phyloP scores from a whole-genome alignment of 2,113 vertebrate species.

The Anhinga anhinga region DNA sequence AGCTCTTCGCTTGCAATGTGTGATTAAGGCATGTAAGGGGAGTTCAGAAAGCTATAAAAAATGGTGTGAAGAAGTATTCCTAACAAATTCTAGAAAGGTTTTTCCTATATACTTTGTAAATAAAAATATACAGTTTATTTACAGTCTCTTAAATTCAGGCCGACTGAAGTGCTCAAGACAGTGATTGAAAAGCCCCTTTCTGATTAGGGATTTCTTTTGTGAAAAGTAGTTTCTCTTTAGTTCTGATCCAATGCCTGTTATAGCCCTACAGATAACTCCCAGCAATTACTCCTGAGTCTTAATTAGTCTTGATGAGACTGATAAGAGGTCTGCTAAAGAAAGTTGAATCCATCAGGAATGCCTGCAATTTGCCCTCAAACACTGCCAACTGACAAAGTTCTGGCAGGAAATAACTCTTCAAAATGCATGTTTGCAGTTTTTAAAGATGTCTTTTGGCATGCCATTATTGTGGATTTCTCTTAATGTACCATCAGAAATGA shows the following conservation, averaged over 20 bases:
- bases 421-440: neutral
- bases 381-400: neutral
- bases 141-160: neutral
- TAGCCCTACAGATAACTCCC: neutral
- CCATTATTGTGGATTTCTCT: neutral
- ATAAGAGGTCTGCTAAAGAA: neutral
- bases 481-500: neutral
- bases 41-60: neutral
- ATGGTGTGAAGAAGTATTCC: neutral
- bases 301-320: neutral
- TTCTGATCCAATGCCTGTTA: neutral
- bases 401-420: neutral
- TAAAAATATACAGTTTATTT: neutral
- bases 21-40: neutral
- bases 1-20: neutral
- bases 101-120: neutral
- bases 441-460: neutral
- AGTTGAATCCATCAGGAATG: neutral
- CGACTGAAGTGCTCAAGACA: neutral
- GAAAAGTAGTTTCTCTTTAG: neutral
- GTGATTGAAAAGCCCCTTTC: neutral
- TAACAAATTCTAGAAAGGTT: neutral
- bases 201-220: neutral
- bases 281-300: neutral
- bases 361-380: neutral